A percentile compares a stretch with the other conserved stretches of the same genome.
Evolutionary conservation across 2,888 invertebrate genomes (phyloP).

Genomic region (Temnothorax rugatulus): DNA sequence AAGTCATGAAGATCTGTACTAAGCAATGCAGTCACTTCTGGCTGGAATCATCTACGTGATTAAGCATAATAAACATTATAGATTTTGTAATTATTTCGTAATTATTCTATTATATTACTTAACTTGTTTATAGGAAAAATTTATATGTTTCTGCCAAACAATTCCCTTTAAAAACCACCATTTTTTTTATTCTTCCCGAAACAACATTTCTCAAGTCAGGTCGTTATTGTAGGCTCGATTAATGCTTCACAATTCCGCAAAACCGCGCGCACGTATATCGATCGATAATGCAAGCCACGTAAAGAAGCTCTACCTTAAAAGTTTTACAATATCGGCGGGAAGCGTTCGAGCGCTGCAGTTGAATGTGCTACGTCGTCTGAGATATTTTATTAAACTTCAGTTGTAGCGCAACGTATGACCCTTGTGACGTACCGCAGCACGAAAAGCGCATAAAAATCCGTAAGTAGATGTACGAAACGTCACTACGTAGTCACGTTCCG

Average conservation of each 20-base stretch:
- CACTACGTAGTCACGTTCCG: conserved; percentile 37
- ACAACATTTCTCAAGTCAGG: background rate
- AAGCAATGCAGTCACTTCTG: background rate
- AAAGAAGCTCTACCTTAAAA: conserved; percentile 15
- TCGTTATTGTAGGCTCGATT: background rate
- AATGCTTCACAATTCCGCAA: conserved; percentile 6
- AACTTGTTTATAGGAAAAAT: background rate
- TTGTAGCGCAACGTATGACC: conserved; percentile 41
- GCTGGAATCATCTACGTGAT: background rate
- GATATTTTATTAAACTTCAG: conserved; percentile 47
- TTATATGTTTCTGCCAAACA: background rate
- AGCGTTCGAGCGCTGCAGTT: conserved; percentile 13
- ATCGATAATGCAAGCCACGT: conserved; percentile 28
- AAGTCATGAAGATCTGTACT: background rate
- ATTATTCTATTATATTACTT: background rate
- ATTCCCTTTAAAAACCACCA: background rate
- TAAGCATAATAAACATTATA: background rate
- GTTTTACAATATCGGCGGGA: conserved; percentile 45
- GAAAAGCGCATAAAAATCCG: conserved; percentile 42
- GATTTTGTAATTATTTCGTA: background rate
- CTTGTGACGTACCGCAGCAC: conserved; percentile 24
- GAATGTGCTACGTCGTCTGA: conserved; percentile 36
- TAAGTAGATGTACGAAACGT: conserved; percentile 40
- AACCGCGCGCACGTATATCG: conserved; percentile 10
- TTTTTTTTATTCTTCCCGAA: background rate